Conservation (phyloP, 2,113 vertebrate species). For the Chaetura pelagica region DNA sequence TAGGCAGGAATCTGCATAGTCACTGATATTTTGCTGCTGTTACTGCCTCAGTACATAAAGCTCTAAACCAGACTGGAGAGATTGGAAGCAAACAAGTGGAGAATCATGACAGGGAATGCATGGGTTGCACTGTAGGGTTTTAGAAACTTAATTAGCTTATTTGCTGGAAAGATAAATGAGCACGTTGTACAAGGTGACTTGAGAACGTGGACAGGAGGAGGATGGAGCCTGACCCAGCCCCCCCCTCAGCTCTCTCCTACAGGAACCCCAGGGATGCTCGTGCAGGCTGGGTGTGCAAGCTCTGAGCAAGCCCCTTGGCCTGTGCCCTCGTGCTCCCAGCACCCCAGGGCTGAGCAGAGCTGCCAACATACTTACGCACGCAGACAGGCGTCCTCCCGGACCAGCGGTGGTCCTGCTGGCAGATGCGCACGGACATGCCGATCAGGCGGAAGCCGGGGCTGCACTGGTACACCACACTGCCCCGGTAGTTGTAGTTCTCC, state of each 20-base stretch:
- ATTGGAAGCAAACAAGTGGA: not conserved
- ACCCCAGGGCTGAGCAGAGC: not conserved
- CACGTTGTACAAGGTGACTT: not conserved
- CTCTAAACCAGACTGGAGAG: not conserved
- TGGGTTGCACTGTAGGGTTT: not conserved
- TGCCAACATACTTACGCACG: constrained; percentile 89
- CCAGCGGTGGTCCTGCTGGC: constrained; percentile 97
- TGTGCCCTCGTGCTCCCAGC: not conserved
- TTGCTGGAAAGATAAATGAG: not conserved
- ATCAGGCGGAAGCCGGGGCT: constrained; percentile 94
- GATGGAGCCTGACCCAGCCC: not conserved
- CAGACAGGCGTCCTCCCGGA: constrained; percentile 94
- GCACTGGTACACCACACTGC: constrained; percentile 97
- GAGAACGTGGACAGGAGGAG: not conserved
- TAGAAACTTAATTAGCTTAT: not conserved
- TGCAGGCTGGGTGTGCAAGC: rapidly evolving
- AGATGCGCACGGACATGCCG: constrained; percentile 95
- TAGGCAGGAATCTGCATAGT: not conserved
- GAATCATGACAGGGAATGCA: not conserved
- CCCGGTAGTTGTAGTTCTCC: constrained; percentile 95
- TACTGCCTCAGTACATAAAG: not conserved
- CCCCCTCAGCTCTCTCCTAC: rapidly evolving
- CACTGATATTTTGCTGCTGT: not conserved
- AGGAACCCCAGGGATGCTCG: rapidly evolving
- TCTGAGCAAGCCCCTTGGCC: rapidly evolving